phyloP scores from a whole-genome alignment of 1,140 invertebrate species.

The Probaryconus sp. region DNA sequence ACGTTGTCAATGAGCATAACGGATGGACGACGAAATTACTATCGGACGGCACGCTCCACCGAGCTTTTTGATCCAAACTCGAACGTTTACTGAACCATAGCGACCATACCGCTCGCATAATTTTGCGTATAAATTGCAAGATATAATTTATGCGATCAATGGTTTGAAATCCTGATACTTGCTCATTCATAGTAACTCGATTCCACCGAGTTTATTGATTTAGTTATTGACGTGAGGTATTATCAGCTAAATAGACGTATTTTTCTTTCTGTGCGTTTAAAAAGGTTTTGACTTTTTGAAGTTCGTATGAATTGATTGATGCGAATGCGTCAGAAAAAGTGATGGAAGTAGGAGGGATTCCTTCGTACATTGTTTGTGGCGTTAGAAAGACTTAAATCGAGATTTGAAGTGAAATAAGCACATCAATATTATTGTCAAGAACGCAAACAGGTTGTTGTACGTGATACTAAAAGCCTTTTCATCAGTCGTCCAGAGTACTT shows the following conservation, averaged over 20 bases:
- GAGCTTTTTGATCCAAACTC: slow-evolving; percentile 54
- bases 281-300: too few species aligned
- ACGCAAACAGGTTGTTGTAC: slow-evolving; percentile 50
- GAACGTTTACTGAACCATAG: slow-evolving; percentile 54
- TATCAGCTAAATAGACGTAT: slow-evolving; percentile 12
- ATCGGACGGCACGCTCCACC: slow-evolving; percentile 46
- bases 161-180: slow-evolving; percentile 56
- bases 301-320: too few species aligned
- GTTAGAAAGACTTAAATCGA: slow-evolving; percentile 10
- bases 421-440: slow-evolving; percentile 41
- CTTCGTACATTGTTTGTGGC: slow-evolving; percentile 1
- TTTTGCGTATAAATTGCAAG: slow-evolving; percentile 60
- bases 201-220: slow-evolving; percentile 46
- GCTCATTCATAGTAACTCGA: slow-evolving; percentile 52
- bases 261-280: too few species aligned
- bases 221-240: slow-evolving; percentile 12
- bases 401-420: slow-evolving; percentile 32
- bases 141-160: slow-evolving; percentile 59
- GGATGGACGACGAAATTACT: slow-evolving; percentile 60
- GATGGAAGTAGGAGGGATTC: neutral
- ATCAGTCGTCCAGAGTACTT: slow-evolving; percentile 27
- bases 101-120: slow-evolving; percentile 58
- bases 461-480: slow-evolving; percentile 40
- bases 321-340: too few species aligned
- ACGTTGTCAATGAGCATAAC: slow-evolving; percentile 56